A percentile compares a stretch with the other conserved stretches of the same genome.
Evolutionary conservation across 2,797 vertebrate species (phyloP).

Genomic region (Paramormyrops hopkinsi): DNA sequence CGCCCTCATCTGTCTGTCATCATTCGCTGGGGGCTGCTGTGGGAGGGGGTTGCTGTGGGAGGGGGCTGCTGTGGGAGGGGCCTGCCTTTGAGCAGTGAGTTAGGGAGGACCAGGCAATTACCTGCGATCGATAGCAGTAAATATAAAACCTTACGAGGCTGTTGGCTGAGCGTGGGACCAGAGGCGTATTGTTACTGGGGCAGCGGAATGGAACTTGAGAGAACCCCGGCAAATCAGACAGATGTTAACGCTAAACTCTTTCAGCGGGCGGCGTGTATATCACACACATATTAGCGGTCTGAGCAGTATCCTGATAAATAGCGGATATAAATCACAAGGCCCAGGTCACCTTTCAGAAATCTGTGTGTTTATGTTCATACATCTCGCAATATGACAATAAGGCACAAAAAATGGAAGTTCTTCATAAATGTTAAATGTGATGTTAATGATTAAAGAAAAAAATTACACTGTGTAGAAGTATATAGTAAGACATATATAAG

Average conservation of each 20-base stretch:
- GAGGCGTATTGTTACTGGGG: conserved; percentile 51
- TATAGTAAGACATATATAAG: neutral
- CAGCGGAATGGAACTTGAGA: conserved; percentile 68
- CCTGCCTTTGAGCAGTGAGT: conserved; percentile 59
- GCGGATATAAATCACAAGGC: conserved; percentile 42
- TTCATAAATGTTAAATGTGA: neutral
- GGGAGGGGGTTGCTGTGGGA: conserved; percentile 37
- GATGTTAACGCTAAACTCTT: conserved; percentile 63
- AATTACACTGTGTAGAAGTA: neutral
- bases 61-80: conserved; percentile 30
- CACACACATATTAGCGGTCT: conserved; percentile 39
- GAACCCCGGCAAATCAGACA: conserved; percentile 68
- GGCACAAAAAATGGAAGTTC: neutral
- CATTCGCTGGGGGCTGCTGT: conserved; percentile 9
- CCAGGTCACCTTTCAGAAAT: conserved; percentile 39
- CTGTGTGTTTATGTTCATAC: neutral
- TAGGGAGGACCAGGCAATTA: conserved; percentile 62
- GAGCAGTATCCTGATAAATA: conserved; percentile 65
- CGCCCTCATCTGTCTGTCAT: conserved; percentile 15
- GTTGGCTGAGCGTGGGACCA: conserved; percentile 34
- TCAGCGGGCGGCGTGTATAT: conserved; percentile 50
- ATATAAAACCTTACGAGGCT: conserved; percentile 61
- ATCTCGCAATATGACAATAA: neutral
- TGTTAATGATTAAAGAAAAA: neutral
- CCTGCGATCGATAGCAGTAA: conserved; percentile 69